These are phyloP conservation scores for Semaprochilodus insignis DNA, from an alignment of 2,797 vertebrate genomes.

Conservation along the genomic window DNA sequence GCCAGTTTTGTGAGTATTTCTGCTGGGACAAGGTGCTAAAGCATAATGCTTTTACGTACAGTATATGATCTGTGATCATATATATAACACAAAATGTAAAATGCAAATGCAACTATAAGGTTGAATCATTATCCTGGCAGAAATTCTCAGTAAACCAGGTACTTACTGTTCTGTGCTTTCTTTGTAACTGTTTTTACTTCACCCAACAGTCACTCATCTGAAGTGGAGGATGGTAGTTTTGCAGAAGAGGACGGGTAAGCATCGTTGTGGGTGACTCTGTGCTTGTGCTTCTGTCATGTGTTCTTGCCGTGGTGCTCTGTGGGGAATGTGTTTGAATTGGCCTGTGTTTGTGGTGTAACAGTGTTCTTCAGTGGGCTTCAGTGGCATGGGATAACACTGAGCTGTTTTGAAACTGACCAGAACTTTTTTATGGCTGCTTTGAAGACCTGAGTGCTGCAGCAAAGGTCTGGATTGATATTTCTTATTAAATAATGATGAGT, in stretches of 20 bases:
- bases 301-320: conserved; percentile 74
- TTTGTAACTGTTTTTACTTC: conserved; percentile 70
- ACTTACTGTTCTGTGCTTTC: conserved; percentile 19
- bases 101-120: neutral
- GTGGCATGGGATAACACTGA: conserved; percentile 21
- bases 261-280: conserved; percentile 63
- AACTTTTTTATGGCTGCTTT: neutral
- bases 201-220: conserved; percentile 90
- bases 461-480: neutral
- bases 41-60: neutral
- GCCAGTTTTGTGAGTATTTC: neutral
- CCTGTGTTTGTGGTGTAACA: conserved; percentile 34
- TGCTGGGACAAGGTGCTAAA: neutral
- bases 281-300: conserved; percentile 73
- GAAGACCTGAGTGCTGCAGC: no score
- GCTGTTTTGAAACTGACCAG: neutral
- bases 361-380: conserved; percentile 39
- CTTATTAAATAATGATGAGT: neutral
- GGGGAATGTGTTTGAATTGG: conserved; percentile 60
- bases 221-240: conserved; percentile 93
- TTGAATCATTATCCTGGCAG: neutral
- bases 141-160: conserved; percentile 3
- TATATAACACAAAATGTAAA: neutral
- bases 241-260: conserved; percentile 95
- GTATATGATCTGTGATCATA: neutral